A percentile compares a stretch with the other conserved stretches of the same genome.
These are phyloP conservation scores for Herpailurus yagouaroundi DNA, from an alignment of 2,113 vertebrate species.

Conservation along the genomic window DNA sequence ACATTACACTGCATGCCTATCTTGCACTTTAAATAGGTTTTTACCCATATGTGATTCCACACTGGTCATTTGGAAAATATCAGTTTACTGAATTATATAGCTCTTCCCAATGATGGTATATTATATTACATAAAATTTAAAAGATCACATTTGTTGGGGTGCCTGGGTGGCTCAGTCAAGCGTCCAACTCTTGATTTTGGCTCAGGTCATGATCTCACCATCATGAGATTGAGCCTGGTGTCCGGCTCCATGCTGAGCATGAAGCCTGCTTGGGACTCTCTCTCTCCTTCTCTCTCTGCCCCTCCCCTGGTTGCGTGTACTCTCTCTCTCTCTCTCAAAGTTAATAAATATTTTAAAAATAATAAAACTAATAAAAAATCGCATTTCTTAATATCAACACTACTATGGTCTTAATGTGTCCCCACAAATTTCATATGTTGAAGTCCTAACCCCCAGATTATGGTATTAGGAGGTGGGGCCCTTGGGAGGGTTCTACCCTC, in stretches of 20 bases:
- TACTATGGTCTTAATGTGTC: background rate
- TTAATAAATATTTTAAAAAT: no score
- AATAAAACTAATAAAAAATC: background rate
- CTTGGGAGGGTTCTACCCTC: background rate
- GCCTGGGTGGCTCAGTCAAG: no score
- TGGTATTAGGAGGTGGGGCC: background rate
- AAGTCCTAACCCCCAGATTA: background rate
- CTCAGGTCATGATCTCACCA: no score
- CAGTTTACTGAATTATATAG: background rate
- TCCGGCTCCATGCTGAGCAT: no score
- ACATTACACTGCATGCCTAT: background rate
- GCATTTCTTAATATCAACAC: background rate
- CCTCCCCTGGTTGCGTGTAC: no score
- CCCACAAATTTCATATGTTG: background rate
- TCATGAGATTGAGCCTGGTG: no score
- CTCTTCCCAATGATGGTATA: conserved; percentile 30
- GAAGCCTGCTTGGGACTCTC: no score
- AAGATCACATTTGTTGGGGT: no score
- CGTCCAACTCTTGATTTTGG: no score
- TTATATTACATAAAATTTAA: background rate
- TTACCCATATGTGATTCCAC: background rate
- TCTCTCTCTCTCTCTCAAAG: no score
- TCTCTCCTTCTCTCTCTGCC: no score
- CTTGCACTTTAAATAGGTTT: conserved; percentile 22
- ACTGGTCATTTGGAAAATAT: conserved; percentile 32